Evolutionary conservation across 2,113 vertebrate species (phyloP), one percentile per base, ranked within the genome.

Genomic region (Sisor rabdophorus): DNA sequence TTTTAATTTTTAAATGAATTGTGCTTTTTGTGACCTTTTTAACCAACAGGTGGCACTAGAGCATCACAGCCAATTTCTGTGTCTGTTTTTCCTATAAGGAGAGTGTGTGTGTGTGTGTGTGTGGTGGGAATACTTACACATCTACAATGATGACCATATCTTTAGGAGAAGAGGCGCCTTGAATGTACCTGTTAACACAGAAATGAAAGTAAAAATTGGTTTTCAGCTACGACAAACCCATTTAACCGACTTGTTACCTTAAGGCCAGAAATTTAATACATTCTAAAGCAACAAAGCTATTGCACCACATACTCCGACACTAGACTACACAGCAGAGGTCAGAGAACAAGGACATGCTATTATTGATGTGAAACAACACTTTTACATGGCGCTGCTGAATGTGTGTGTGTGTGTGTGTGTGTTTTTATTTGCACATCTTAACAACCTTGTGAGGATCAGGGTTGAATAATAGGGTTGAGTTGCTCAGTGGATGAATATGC

Each of bases 141-240:
- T 99, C 97, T 85, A 99, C 96, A 0, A 98, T 96, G 91, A 99
- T 99, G 89, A 99, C 93, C 97, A 99, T 98, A 91, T 99, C 97
- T 89, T 99, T 99, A 2, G 97, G 97, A 22, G 97, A 99, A 0
- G 97, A 97, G 69, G 97, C 97, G 0, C 97, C 97, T 82, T 98
- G 97, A 85, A 98, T 98, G 78, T 99, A 99, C 97, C 97, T 99
- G 91, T 0, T 32, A 36, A 86, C 71, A 88, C 53, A 80, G 76
- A 76, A 79, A 73, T 19, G 32, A 17, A 40, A 36, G 73, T 84
- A 85, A 85, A 78, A 85, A 84, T 86, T 80, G 71, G 78, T 30
- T 73, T 84, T 19, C 47, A 24, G 63, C 61, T 15, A 52, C 11
- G 9, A 2, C 44, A 53, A 53, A 61, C 55, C 53, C 65, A 76